A percentile compares a stretch with the other conserved stretches of the same genome.
Evolutionary conservation across 2,797 vertebrate species (phyloP).

Genomic region (Clarias laeviceps): DNA sequence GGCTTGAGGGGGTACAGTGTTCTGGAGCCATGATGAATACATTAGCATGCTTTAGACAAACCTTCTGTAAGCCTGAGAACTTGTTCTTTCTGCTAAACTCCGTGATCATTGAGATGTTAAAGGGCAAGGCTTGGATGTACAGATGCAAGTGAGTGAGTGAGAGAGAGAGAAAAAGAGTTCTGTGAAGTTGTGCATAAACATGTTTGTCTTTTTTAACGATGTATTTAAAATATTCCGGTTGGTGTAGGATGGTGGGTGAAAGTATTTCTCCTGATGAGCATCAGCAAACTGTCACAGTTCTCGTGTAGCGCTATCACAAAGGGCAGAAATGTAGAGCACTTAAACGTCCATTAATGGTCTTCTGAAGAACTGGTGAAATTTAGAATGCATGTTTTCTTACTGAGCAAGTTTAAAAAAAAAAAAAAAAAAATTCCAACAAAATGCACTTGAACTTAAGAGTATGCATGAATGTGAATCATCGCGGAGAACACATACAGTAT

Average conservation of each 20-base stretch:
- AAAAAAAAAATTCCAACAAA: not conserved
- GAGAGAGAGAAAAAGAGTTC: not conserved
- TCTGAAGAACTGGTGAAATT: not conserved
- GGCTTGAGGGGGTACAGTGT: slow-evolving; percentile 32
- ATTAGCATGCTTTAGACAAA: slow-evolving; percentile 55
- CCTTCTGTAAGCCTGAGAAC: slow-evolving; percentile 8
- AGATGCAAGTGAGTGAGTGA: not conserved
- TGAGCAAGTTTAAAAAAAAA: not conserved
- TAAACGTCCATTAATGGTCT: not conserved
- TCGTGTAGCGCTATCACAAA: not conserved
- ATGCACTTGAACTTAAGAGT: not conserved
- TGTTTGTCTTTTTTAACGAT: not conserved
- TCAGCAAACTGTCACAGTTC: not conserved
- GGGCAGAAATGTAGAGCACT: not conserved
- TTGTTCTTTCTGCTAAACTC: slow-evolving; percentile 13
- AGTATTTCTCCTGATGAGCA: not conserved
- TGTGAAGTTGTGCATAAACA: not conserved
- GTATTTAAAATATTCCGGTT: not conserved
- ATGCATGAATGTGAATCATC: not conserved
- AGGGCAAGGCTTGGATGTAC: slow-evolving; percentile 10
- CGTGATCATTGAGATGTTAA: slow-evolving; percentile 26
- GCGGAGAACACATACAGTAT: not conserved
- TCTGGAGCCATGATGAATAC: slow-evolving; percentile 49
- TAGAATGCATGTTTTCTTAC: not conserved
- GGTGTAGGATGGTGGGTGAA: not conserved